Evolutionary conservation across 2,113 vertebrate species (phyloP), one percentile per base, ranked within the genome.

Genomic region (Siniperca knerii): DNA sequence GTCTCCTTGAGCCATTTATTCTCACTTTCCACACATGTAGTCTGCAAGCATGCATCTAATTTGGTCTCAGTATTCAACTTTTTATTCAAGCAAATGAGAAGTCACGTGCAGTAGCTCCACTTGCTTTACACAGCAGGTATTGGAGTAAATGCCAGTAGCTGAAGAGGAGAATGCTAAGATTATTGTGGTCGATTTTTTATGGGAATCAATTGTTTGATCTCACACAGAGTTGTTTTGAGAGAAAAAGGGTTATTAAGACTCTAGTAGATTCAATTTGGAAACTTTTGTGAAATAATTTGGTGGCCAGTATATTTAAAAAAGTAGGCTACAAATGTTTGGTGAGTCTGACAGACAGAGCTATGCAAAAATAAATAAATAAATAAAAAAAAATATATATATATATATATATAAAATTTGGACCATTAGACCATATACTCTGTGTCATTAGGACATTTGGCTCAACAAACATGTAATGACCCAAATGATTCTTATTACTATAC

Each of bases 161-260:
- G 44, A 13, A 61, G 6, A 62, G 12, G 1, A n/a, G 52, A 42
- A 55, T 57, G 35, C 73, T 81, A 65, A 81, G 35, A 73, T 73
- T 64, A 58, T 13, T 29, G n/a, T 23, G 37, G 20, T 9, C 55
- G 0, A 5, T 60, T 60, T 18, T 52, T 52, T 20, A 18, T 52
- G 48, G 48, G 15, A 20, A 50, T 60, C 18, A 62, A 25, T 21
- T 61, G 57, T 71, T 57, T 75, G 67, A 80, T 58, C 77, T 80
- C 6, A 37, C 21, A 70, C 29, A 37, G 46, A 44, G 20, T 48
- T 75, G 57, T 79, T 62, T 83, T 65, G 50, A 2, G 10, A 9
- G 42, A 42, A 0, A 4, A 50, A n/a, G 64, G 82, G 42, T 40
- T 35, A 54, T 58, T 57, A 64, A 29, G 65, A 75, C 64, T 29